Base-by-base conservation (phyloP, 2,797 vertebrate species). In the Mergus octosetaceus region DNA sequence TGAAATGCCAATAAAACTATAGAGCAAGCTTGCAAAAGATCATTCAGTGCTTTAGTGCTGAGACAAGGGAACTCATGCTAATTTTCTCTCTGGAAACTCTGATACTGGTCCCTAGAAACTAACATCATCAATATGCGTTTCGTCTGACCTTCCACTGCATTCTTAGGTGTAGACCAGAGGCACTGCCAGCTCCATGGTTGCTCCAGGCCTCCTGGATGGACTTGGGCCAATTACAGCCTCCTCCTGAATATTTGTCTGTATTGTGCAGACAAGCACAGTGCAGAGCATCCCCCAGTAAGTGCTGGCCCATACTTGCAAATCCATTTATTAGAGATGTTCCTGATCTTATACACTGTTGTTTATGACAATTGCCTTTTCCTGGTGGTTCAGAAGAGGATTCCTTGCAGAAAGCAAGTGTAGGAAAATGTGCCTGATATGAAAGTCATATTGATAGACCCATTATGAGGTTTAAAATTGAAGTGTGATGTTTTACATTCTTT, bases 181-280 rank as follows among this genome's bases (percentile, higher is more conserved):
- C 28, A 19, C 13, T 25, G 12, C 27, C 61, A 73, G 39, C 24
- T 19, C 58, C 5, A 2, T 41, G 34, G 28, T 14, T 69, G 36
- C 72, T 70, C 4, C 51, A 49, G 19, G 83, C 1, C 0, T 85
- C 10, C 43, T 72, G 53, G 19, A 6, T 93, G 65, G 57, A 87
- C 53, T 74, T 68, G 68, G 14, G 32, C 73, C 6, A 62, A 73
- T 4, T 5, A 38, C 2, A 1, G 9, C 53, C 9, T 74, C 27
- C 47, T 91, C 34, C 68, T 81, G 41, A 87, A 78, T 58, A 13
- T 38, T 64, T 73, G 22, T n/a, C 45, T 61, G 0, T 21, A 22
- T 58, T 0, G 0, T 69, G 38, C 45, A 89, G 64, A 69, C 1
- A 7, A 91, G n/a, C 27, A 81, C 0, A 1, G 6, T 51, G 32